Base-by-base conservation (phyloP, 2,888 invertebrate genomes). In the Sericinus montela region DNA sequence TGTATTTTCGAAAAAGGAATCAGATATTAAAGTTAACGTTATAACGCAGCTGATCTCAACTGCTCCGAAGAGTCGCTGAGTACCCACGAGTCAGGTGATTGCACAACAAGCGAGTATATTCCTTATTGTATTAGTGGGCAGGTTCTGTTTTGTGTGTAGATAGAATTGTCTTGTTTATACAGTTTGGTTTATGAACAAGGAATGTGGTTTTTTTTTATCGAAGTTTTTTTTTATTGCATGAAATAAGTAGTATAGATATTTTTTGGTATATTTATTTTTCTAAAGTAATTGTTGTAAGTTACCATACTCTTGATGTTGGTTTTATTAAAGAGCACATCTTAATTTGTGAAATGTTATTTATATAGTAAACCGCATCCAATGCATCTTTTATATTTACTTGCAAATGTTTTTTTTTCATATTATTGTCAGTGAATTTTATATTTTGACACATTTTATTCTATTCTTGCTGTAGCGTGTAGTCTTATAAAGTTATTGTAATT, bases 11-110 rank as follows among this genome's bases (percentile, higher is more conserved):
- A 25, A 25, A 25, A 4, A 25, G 45, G 40, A 46, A 51, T 41
- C 48, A 47, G 45, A 35, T 45, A 62, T 59, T 75, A 59, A 48
- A 48, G 9, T 14, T 28, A 36, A 36, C 29, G 23, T 81, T 80
- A 59, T 62, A 72, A 85, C 59, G 79, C 87, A 94, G 94, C 94
- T 81, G 94, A 94, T 88, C 92, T 93, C 84, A 94, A 93, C 91
- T 94, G 93, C 81, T 94, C 94, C 69, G 92, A 93, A 91, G 94
- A 94, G 83, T 94, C 94, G 65, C 91, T 94, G 83, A 93, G 93
- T 86, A 93, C 93, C 62, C 93, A 93, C 87, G 94, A 94, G 90
- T 93, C 94, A 94, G 94, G 94, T 94, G 92, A 87, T 68, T 82
- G 86, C 85, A 87, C 85, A 81, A 89, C 54, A 65, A 67, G 63